These are phyloP conservation scores for Sycobia sp. DNA, from an alignment of 1,140 invertebrate species.

Conservation along the genomic window DNA sequence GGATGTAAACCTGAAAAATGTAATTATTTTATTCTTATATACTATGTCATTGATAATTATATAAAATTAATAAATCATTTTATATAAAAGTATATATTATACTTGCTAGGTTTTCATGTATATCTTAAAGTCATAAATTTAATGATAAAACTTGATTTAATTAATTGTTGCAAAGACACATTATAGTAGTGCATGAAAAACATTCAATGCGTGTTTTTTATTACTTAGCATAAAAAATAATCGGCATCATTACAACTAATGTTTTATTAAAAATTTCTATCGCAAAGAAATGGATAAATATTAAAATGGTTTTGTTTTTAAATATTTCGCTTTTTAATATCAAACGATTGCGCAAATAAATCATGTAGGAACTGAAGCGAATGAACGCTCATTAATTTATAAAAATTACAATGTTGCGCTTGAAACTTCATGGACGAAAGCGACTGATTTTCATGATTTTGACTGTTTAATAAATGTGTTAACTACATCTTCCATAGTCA, in stretches of 20 bases:
- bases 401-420: slow-evolving; percentile 20
- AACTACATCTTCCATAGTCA: background rate
- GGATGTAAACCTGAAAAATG: too few species aligned
- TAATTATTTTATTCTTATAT: too few species aligned
- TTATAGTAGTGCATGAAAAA: slow-evolving; percentile 16
- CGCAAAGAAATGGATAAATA: background rate
- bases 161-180: slow-evolving; percentile 20
- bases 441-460: slow-evolving; percentile 9
- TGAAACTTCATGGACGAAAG: slow-evolving; percentile 22
- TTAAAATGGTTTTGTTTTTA: background rate
- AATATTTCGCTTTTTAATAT: slow-evolving; percentile 2
- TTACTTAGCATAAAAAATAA: background rate
- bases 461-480: slow-evolving; percentile 9
- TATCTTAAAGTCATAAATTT: too few species aligned
- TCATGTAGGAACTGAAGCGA: slow-evolving; percentile 21
- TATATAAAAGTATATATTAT: too few species aligned
- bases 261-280: background rate
- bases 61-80: too few species aligned
- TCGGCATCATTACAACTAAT: slow-evolving; percentile 10
- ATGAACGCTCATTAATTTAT: slow-evolving; percentile 13
- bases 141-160: too few species aligned
- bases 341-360: background rate
- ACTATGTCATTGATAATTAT: too few species aligned
- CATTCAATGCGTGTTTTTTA: slow-evolving; percentile 3
- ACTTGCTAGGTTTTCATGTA: too few species aligned